Base-by-base conservation (phyloP, 2,797 vertebrate genomes). In the Cheirogaleus major region DNA sequence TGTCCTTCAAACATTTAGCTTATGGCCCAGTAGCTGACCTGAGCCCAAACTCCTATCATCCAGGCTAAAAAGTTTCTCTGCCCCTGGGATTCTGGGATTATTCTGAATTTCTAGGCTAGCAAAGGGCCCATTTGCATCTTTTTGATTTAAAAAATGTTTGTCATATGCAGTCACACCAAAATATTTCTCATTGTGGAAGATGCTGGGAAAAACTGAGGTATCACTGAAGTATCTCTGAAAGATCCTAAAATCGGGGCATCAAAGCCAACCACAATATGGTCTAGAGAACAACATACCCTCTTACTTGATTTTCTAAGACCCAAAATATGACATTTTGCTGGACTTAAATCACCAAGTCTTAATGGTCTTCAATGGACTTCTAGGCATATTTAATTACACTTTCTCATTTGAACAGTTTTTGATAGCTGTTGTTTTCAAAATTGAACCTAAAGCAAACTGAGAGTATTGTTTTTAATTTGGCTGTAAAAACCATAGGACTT, bases 341-440 rank as follows among this genome's bases (percentile, higher is more conserved):
- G 23, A 76, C 32, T n/a, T 8, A 69, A 15, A 13, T 48, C 13
- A 30, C 67, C 76, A 65, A 50, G 41, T 30, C 81, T 95, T 79
- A 38, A 92, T 20, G 45, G 32, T 79, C 86, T 75, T 86, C 41
- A 86, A 0, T 55, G 12, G 69, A 57, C 57, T 92, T 93, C 27
- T 41, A 43, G 63, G 18, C 61, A 61, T 70, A 50, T 81, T 96
- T 81, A 88, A 80, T 79, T 87, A 90, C 8, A 73, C 45, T 92
- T 85, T 84, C 85, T 94, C 48, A 85, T 78, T 80, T 82, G 41
- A 95, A 70, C 32, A 72, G 27, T 76, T 96, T 91, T 86, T 93
- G 30, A 96, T 91, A 87, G 50, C 76, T 94, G 17, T 50, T 50
- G 38, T n/a, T 93, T 95, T 89, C 67, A 92, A 96, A 96, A 84